A percentile compares a stretch with the other conserved stretches of the same genome.
Conservation (phyloP, 2,113 vertebrate genomes). For the Nibea coibor region DNA sequence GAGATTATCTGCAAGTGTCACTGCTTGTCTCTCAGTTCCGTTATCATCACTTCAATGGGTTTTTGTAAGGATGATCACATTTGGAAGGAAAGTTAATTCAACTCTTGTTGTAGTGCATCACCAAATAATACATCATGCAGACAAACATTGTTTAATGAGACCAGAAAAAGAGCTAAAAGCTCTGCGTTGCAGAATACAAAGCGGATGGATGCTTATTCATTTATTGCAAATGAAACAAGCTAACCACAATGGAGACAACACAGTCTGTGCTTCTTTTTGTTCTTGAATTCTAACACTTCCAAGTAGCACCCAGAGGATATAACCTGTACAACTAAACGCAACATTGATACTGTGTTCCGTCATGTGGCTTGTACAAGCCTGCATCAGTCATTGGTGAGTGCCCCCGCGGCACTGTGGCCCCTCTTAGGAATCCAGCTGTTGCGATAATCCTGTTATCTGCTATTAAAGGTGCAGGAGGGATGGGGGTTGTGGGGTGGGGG, state of each 20-base stretch:
- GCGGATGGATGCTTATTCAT: not conserved
- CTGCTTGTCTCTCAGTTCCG: not conserved
- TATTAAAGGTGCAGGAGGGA: slow-evolving; percentile 29
- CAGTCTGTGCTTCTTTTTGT: slow-evolving; percentile 8
- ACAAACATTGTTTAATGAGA: slow-evolving; percentile 27
- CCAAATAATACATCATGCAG: slow-evolving; percentile 15
- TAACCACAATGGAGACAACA: slow-evolving; percentile 8
- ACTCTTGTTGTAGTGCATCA: slow-evolving; percentile 1
- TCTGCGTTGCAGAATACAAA: slow-evolving; percentile 14
- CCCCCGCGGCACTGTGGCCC: slow-evolving; percentile 28
- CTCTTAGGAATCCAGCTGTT: slow-evolving; percentile 47
- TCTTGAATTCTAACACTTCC: slow-evolving; percentile 16
- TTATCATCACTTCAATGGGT: slow-evolving; percentile 31
- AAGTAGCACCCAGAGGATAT: slow-evolving; percentile 23
- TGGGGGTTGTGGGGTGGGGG: not conserved
- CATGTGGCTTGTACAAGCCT: slow-evolving; percentile 24
- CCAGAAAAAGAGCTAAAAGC: not conserved
- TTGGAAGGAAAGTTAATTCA: slow-evolving; percentile 20
- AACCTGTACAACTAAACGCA: slow-evolving; percentile 19
- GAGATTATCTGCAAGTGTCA: slow-evolving; percentile 15
- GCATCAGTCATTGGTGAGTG: slow-evolving; percentile 47
- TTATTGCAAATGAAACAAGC: slow-evolving; percentile 29
- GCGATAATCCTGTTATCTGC: slow-evolving; percentile 69
- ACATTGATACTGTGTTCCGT: slow-evolving; percentile 22
- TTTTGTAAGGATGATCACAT: slow-evolving; percentile 32